These are phyloP conservation scores for Paramuricea clavata DNA, from an alignment of 92 coral and sea anemone genomes.

Conservation along the genomic window DNA sequence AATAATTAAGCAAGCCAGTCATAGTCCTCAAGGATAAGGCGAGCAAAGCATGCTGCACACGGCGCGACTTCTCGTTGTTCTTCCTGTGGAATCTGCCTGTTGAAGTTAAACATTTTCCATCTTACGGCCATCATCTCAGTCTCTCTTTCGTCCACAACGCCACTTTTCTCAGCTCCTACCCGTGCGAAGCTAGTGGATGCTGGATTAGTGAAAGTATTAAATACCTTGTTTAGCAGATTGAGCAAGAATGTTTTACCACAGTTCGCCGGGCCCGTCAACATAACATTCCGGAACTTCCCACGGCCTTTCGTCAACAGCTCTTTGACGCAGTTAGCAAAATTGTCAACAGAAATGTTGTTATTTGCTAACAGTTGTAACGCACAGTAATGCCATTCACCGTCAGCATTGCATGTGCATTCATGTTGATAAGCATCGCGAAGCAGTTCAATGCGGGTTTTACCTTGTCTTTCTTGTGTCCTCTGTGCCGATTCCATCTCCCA, in stretches of 20 bases:
- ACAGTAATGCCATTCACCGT: conserved; percentile 14
- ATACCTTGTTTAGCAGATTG: conserved; percentile 3
- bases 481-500: conserved; percentile 67
- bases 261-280: conserved; percentile 9
- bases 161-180: conserved; percentile 30
- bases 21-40: conserved; percentile 16
- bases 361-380: conserved; percentile 11
- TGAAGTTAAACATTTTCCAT: conserved; percentile 36
- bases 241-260: conserved; percentile 13
- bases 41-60: conserved; percentile 23
- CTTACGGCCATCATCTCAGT: no score
- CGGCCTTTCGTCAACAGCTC: conserved; percentile 28
- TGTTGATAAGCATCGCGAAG: conserved; percentile 4
- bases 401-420: conserved; percentile 11
- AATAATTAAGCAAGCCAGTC: neutral
- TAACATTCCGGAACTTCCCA: conserved; percentile 16
- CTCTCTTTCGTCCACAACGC: conserved; percentile 24
- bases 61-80: conserved; percentile 26
- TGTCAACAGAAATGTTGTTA: conserved; percentile 9
- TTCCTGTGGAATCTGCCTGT: conserved; percentile 15
- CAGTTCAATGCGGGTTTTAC: conserved; percentile 30
- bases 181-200: conserved; percentile 30
- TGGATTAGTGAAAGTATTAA: conserved; percentile 19
- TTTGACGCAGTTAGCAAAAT: conserved; percentile 29
- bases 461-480: no score